Percentiles rank a stretch among this genome's conserved stretches.
Conservation (phyloP, 2,888 invertebrate genomes). For the Drosophila silvestris region DNA sequence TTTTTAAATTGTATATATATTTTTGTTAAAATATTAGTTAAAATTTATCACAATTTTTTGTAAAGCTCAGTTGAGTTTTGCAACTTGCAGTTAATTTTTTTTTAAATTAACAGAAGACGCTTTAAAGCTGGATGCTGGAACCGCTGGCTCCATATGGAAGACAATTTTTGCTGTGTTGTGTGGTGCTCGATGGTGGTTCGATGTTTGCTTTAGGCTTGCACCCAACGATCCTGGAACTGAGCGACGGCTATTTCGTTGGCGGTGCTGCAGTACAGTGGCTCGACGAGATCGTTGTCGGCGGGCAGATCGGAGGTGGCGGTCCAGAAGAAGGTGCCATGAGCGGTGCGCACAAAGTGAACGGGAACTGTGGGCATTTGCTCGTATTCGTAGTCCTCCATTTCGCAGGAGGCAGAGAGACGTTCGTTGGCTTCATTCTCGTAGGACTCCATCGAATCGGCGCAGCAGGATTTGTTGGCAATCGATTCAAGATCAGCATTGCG, state of each 20-base stretch:
- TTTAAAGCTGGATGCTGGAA: conserved; percentile 64
- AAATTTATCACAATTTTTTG: conserved; percentile 78
- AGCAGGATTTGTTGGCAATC: conserved; percentile 70
- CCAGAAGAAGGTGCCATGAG: conserved; percentile 94
- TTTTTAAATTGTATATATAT: conserved; percentile 52
- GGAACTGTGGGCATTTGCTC: conserved; percentile 85
- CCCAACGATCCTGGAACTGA: conserved; percentile 87
- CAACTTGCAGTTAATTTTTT: conserved; percentile 72
- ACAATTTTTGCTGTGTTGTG: conserved; percentile 52
- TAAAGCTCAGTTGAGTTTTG: conserved; percentile 68
- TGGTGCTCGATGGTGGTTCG: conserved; percentile 5
- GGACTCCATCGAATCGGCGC: conserved; percentile 86
- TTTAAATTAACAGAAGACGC: conserved; percentile 71
- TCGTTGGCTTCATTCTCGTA: conserved; percentile 83
- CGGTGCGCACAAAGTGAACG: conserved; percentile 92
- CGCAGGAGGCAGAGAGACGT: conserved; percentile 77
- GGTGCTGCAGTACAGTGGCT: conserved; percentile 83
- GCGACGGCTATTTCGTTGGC: conserved; percentile 82
- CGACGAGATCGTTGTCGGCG: conserved; percentile 83
- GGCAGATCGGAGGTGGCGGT: conserved; percentile 87
- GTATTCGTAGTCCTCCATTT: conserved; percentile 82
- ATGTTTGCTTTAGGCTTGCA: conserved; percentile 87
- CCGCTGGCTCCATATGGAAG: conserved; percentile 65
- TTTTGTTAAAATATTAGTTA: conserved; percentile 60
- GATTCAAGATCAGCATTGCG: conserved; percentile 83